Conservation (phyloP, 2,113 vertebrate species). For the Gobius niger region DNA sequence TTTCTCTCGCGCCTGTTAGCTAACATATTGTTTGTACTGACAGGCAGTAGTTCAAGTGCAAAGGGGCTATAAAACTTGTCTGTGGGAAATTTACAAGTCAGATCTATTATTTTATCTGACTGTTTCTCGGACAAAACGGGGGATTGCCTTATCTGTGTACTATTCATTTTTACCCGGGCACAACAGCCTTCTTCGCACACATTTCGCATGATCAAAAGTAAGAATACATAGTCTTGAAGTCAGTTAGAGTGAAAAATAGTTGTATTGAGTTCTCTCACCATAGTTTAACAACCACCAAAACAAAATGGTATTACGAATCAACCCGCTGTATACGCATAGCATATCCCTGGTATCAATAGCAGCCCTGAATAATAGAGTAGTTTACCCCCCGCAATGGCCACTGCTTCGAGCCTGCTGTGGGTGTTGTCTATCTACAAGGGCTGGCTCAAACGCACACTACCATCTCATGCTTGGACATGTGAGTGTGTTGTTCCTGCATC, state of each 20-base stretch:
- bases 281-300: slow-evolving; percentile 3
- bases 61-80: slow-evolving; percentile 55
- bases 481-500: slow-evolving; percentile 8
- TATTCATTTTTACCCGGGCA: slow-evolving; percentile 7
- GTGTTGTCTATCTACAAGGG: slow-evolving; percentile 50
- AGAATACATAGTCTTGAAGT: not conserved
- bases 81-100: slow-evolving; percentile 61
- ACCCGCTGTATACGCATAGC: slow-evolving; percentile 31
- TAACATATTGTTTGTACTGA: slow-evolving; percentile 52
- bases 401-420: slow-evolving; percentile 33
- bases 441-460: slow-evolving; percentile 16
- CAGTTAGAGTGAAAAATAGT: not conserved
- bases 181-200: slow-evolving; percentile 42
- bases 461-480: slow-evolving; percentile 33
- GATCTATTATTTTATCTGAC: slow-evolving; percentile 58
- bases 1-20: slow-evolving; percentile 38
- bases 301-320: slow-evolving; percentile 57
- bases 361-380: slow-evolving; percentile 51
- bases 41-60: slow-evolving; percentile 53
- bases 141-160: too few species aligned
- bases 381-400: slow-evolving; percentile 48
- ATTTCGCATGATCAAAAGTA: slow-evolving; percentile 12
- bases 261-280: not conserved
- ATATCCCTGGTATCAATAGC: slow-evolving; percentile 47
- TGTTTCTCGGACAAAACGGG: slow-evolving; percentile 13